These are phyloP conservation scores for Argyresthia goedartella DNA, from an alignment of 2,888 invertebrate species.

Conservation along the genomic window DNA sequence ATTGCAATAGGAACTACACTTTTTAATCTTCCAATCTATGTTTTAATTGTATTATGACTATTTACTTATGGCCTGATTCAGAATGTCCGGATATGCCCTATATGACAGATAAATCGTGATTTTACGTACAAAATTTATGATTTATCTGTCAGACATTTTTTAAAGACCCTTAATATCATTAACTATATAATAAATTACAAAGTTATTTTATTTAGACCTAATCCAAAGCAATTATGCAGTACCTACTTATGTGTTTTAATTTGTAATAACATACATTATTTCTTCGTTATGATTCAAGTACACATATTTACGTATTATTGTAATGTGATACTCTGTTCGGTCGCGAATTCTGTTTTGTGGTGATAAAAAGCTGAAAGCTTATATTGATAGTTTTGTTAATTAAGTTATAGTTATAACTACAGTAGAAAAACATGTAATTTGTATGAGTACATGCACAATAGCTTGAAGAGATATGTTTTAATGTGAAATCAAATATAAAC, in stretches of 20 bases:
- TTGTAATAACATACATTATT: not conserved
- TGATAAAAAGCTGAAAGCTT: conserved; percentile 25
- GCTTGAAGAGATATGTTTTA: conserved; percentile 39
- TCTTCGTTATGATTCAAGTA: not conserved
- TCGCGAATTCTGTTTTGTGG: conserved; percentile 1
- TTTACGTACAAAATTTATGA: too few relatives aligned
- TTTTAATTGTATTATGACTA: too few relatives aligned
- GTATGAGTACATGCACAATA: conserved; percentile 35
- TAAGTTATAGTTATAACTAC: not conserved
- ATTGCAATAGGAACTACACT: too few relatives aligned
- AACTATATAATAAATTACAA: not conserved
- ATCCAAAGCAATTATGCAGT: not conserved
- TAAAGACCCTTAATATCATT: not conserved
- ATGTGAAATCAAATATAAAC: conserved; percentile 47
- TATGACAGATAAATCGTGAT: too few relatives aligned
- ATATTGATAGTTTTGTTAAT: not conserved
- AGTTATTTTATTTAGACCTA: not conserved
- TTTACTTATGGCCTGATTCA: too few relatives aligned
- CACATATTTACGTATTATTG: not conserved
- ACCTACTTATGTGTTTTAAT: not conserved
- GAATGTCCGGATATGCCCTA: too few relatives aligned
- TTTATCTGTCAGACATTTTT: too few relatives aligned
- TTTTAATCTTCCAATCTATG: too few relatives aligned
- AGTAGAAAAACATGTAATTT: conserved; percentile 22
- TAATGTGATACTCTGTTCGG: conserved; percentile 2